Evolutionary conservation across 2,113 vertebrate species (phyloP), one percentile per base, ranked within the genome.

Genomic region (Tapirus terrestris): DNA sequence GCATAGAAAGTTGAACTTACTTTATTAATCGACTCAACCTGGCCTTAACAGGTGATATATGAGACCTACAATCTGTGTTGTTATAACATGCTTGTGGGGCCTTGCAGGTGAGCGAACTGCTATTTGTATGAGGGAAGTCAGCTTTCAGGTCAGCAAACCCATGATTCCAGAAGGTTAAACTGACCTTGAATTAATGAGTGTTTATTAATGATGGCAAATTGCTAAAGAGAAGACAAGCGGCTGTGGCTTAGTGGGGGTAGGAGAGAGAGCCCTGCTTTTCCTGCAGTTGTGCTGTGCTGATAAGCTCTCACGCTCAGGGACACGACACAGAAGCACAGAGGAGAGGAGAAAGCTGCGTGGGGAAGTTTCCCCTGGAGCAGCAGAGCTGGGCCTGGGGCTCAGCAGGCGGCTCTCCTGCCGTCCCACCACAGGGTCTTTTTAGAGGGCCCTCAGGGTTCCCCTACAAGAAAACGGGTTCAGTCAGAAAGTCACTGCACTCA

Each of bases 251-350:
- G 8, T 33, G 63, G 56, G 43, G 4, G 12, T 39, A 6, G 61
- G 31, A 16, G 5, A 39, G 33, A 56, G 21, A 8, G 5, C 48
- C 27, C 17, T 33, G 51, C 31, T 36, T 17, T 60, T 33, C 25
- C 6, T 13, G 33, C 5, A 10, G 11, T 8, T 13, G 23, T 18
- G 21, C 39, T 14, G n/a, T 18, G 8, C 5, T 25, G 27, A 9
- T 12, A 13, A 31, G 10, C 8, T 45, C 8, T 33, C 5, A 16
- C 1, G 12, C 58, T 33, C 21, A 0, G 29, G 61, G 63, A n/a
- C 45, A 4, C 3, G 21, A 53, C 17, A 48, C 0, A 0, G 13
- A 31, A 27, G n/a, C 20, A 39, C 3, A 4, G 17, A 9, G 6
- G 33, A 20, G 29, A 20, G 13, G 53, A 45, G 43, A 9, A 6